Evolutionary conservation across 2,113 vertebrate genomes (phyloP).

Genomic region (Puffinus mauretanicus): DNA sequence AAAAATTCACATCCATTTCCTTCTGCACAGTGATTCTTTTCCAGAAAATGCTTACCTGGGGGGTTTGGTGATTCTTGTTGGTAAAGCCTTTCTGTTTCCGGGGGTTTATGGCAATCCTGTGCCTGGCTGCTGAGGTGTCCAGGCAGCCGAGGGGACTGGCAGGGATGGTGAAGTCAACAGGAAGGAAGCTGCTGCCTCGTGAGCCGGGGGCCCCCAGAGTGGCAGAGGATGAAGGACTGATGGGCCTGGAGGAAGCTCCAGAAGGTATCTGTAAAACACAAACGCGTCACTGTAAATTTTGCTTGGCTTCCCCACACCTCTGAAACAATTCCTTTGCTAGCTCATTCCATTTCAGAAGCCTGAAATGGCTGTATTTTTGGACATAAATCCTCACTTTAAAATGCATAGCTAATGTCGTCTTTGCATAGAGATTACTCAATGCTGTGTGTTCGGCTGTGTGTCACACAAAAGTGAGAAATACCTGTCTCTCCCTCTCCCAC

Average conservation of each 20-base stretch:
- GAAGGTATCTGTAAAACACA: constrained; percentile 73
- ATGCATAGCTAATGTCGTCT: not conserved
- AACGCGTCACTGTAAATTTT: fast-evolving
- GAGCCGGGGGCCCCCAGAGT: not conserved
- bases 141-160: constrained; percentile 78
- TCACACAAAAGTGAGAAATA: not conserved
- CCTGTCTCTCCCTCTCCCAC: not conserved
- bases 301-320: not conserved
- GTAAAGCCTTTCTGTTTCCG: constrained; percentile 75
- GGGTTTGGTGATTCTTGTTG: constrained; percentile 65
- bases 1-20: not conserved
- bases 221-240: constrained; percentile 64
- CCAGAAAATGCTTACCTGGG: constrained; percentile 66
- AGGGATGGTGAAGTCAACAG: constrained; percentile 77
- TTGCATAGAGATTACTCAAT: not conserved
- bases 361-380: not conserved
- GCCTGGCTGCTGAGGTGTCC: constrained; percentile 85
- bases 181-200: constrained; percentile 22
- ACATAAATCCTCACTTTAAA: not conserved
- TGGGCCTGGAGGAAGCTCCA: constrained; percentile 68
- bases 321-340: not conserved
- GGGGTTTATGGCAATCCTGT: constrained; percentile 83
- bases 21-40: not conserved
- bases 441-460: not conserved
- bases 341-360: not conserved